phyloP scores from a whole-genome alignment of 2,888 invertebrate genomes.

The Alcis repandata region DNA sequence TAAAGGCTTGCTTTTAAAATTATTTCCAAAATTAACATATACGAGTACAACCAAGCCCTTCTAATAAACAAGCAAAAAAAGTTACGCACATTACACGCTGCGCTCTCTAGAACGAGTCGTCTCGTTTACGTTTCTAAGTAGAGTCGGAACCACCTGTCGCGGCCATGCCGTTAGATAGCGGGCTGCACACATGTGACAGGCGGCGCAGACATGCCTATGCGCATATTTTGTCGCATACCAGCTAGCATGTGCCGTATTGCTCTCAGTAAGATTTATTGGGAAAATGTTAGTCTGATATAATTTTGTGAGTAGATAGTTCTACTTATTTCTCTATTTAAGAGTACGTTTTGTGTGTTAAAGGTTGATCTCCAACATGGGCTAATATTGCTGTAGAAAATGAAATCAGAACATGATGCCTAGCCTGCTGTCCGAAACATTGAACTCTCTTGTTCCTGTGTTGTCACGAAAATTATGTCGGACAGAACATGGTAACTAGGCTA shows the following conservation, averaged over 20 bases:
- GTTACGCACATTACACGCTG: background rate
- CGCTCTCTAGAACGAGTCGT: conserved; percentile 13
- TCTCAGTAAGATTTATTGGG: background rate
- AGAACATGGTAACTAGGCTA: no score
- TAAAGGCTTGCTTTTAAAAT: no score
- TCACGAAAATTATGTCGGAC: no score
- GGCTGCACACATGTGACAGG: conserved; percentile 51
- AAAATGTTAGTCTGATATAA: no score
- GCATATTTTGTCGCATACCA: conserved; percentile 40
- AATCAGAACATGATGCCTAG: no score
- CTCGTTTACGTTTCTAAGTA: conserved; percentile 35
- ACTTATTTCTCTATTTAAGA: no score
- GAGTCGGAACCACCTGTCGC: conserved; percentile 43
- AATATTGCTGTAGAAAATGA: no score
- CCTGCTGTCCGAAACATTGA: background rate
- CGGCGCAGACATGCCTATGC: conserved; percentile 44
- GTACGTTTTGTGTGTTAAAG: no score
- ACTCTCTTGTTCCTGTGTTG: no score
- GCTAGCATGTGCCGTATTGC: conserved; percentile 4
- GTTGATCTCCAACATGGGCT: no score
- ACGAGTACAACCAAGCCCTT: background rate
- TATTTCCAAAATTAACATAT: no score
- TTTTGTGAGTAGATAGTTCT: no score
- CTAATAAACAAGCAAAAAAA: conserved; percentile 1
- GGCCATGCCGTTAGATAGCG: conserved; percentile 58